Percentiles rank a stretch among this genome's conserved stretches.
phyloP scores from a whole-genome alignment of 2,113 vertebrate species.

The Atrichornis clamosus region DNA sequence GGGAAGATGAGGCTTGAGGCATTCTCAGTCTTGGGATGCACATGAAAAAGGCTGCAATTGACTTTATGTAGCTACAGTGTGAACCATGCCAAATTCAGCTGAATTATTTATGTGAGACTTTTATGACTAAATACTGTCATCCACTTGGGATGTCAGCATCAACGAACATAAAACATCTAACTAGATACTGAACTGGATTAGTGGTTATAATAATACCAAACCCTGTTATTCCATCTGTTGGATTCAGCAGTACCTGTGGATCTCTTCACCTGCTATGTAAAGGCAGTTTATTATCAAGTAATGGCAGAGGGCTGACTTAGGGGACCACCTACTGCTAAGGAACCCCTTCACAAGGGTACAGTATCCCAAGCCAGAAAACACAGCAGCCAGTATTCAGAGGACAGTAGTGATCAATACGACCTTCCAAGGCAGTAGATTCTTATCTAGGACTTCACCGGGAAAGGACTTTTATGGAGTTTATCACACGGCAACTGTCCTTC shows the following conservation, averaged over 20 bases:
- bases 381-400: background rate
- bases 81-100: background rate
- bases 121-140: background rate
- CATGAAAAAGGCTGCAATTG: background rate
- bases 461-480: background rate
- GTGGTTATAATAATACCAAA: background rate
- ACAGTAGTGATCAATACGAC: background rate
- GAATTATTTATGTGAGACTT: background rate
- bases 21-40: background rate
- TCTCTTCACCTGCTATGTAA: accelerated
- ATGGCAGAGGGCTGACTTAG: background rate
- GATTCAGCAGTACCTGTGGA: background rate
- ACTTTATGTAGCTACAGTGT: background rate
- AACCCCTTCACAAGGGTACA: background rate
- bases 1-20: background rate
- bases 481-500: background rate
- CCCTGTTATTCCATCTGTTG: background rate
- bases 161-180: background rate
- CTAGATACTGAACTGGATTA: background rate
- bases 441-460: background rate
- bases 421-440: background rate
- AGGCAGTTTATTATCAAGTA: background rate
- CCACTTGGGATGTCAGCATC: background rate
- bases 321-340: background rate
- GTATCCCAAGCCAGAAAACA: background rate